phyloP scores from a whole-genome alignment of 2,797 vertebrate species.

The Darevskia nairensis region DNA sequence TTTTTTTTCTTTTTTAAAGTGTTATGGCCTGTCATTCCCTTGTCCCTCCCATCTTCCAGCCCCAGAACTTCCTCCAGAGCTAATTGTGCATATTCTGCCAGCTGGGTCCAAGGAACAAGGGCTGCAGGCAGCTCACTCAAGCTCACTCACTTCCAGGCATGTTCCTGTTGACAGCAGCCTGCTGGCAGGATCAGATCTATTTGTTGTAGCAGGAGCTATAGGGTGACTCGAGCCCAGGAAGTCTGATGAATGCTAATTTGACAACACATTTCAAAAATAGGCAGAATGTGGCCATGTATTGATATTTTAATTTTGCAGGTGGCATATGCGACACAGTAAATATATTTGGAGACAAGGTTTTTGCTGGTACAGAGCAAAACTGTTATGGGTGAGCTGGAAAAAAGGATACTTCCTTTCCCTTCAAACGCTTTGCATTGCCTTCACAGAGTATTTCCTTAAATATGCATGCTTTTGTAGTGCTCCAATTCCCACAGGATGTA shows the following conservation, averaged over 20 bases:
- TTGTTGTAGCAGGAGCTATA: background rate
- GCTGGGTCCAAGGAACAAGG: background rate
- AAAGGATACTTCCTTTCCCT: constrained; percentile 4
- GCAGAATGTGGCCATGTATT: constrained; percentile 51
- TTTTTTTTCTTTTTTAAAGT: background rate
- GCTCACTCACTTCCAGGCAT: constrained; percentile 7
- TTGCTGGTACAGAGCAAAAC: background rate
- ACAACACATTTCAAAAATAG: constrained; percentile 41
- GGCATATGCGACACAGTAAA: background rate
- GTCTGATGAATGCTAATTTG: constrained; percentile 50
- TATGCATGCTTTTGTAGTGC: constrained; percentile 57
- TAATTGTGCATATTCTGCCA: background rate
- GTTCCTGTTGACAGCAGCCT: constrained; percentile 20
- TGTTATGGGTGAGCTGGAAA: constrained; percentile 3
- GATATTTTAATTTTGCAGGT: constrained; percentile 12
- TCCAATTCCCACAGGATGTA: constrained; percentile 52
- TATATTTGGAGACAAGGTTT: background rate
- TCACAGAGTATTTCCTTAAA: constrained; percentile 63
- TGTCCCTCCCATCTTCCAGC: background rate
- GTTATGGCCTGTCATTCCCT: constrained; percentile 3
- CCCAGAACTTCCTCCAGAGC: background rate
- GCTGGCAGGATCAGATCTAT: background rate
- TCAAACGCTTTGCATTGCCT: constrained; percentile 41
- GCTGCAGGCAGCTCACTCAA: background rate
- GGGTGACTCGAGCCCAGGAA: constrained; percentile 45